Evolutionary conservation across 1,140 invertebrate species (phyloP).

Genomic region (Drosophila pallidifrons): DNA sequence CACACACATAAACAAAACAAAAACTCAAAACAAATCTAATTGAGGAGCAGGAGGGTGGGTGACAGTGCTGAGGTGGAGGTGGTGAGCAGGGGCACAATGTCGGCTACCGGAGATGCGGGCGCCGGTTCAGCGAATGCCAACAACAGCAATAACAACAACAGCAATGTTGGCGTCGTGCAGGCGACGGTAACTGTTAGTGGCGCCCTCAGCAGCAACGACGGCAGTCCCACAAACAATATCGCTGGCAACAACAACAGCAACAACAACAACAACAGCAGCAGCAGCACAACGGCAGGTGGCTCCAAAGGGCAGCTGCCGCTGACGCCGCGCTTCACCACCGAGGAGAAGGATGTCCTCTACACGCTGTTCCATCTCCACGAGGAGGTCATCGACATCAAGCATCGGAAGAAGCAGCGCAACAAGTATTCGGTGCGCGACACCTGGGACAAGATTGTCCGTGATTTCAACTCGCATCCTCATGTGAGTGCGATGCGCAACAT

Average conservation of each 20-base stretch:
- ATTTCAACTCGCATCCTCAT: constrained; percentile 78
- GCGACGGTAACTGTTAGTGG: constrained; percentile 37
- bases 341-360: constrained; percentile 83
- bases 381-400: constrained; percentile 84
- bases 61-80: neutral
- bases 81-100: constrained; percentile 21
- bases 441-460: constrained; percentile 81
- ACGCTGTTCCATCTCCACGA: constrained; percentile 76
- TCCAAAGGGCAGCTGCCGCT: constrained; percentile 64
- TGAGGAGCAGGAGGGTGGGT: no score
- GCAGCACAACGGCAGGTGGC: constrained; percentile 28
- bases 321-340: constrained; percentile 79
- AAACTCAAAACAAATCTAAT: constrained; percentile 3
- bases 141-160: constrained; percentile 18
- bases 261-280: constrained; percentile 17
- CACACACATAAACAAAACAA: constrained; percentile 41
- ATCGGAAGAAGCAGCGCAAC: constrained; percentile 77
- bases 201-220: constrained; percentile 22
- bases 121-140: constrained; percentile 41
- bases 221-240: constrained; percentile 1
- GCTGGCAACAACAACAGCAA: neutral
- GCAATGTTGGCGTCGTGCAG: constrained; percentile 34
- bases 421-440: constrained; percentile 82
- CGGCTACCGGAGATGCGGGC: constrained; percentile 45
- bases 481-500: constrained; percentile 77